Evolutionary conservation across 2,888 invertebrate species (phyloP), one percentile per base, ranked within the genome.

Genomic region (Omphaloscelis lunosa): DNA sequence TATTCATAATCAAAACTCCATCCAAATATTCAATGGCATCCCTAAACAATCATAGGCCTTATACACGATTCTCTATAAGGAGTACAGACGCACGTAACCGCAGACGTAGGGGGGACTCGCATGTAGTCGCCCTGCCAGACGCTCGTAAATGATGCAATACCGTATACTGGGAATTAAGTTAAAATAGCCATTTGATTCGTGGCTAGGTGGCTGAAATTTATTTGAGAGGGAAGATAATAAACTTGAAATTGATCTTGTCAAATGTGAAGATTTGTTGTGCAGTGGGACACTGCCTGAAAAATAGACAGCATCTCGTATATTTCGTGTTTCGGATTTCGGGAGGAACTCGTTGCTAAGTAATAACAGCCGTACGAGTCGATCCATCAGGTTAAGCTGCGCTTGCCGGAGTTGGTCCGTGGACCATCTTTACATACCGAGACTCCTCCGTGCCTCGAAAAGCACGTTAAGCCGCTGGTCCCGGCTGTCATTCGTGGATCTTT

Each of bases 101-200:
- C 88, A 88, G 87, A 88, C 89, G 74, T 45, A 66, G 81, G 87
- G 87, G 81, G 23, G 29, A 15, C 27, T 68, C 79, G 63, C 48
- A 7, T 77, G 48, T n/a, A n/a, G 41, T 51, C 67, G 12, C 51
- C 78, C 79, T 72, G 29, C 58, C 72, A 79, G 83, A 79, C 79
- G 27, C 39, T 67, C 62, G 34, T 79, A 62, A 83, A 84, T 84
- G 71, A 79, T 79, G 56, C 61, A 78, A 45, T 39, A 15, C 2
- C 11, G 51, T 61, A 34, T 34, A 61, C 39, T 61, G 59, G 53
- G 53, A 29, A 77, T 80, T 56, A 15, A 56, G 80, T 75, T 65
- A 59, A 45, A 29, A 66, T 39, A n/a, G 53, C 45, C 15, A 15
- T 66, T 82, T 53, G 20, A 15, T 7, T 39, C 27, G 59, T 34